phyloP scores from a whole-genome alignment of 2,888 invertebrate species.

The Eupithecia tripunctaria region DNA sequence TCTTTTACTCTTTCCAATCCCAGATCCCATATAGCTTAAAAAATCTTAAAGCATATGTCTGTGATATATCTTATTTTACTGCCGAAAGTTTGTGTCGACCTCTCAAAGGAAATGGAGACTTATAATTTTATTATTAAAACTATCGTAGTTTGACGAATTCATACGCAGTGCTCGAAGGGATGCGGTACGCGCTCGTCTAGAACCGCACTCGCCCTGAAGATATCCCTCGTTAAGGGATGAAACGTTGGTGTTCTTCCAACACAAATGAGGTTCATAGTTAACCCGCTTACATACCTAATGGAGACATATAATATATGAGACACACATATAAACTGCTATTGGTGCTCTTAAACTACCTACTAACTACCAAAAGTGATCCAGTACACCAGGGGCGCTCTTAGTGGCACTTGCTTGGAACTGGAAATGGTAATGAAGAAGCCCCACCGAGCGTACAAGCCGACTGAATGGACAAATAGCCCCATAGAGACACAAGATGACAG shows the following conservation, averaged over 20 bases:
- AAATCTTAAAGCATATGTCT: too few species aligned
- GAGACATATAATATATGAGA: too few species aligned
- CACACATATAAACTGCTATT: not conserved
- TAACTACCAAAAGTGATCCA: not conserved
- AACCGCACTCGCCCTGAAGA: too few species aligned
- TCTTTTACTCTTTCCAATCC: conserved; percentile 48
- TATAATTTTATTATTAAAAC: too few species aligned
- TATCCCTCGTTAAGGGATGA: too few species aligned
- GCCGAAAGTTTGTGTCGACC: not conserved
- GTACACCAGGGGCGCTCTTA: not conserved
- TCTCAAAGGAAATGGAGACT: conserved; percentile 4
- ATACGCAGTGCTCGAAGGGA: too few species aligned
- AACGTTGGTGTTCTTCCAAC: too few species aligned
- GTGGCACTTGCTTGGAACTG: conserved; percentile 21
- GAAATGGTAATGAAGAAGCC: conserved; percentile 26
- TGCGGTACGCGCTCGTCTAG: too few species aligned
- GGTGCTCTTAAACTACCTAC: not conserved
- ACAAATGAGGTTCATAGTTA: too few species aligned
- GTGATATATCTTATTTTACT: conserved; percentile 14
- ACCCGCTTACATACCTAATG: too few species aligned
- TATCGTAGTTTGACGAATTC: too few species aligned
- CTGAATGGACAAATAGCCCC: conserved; percentile 23
- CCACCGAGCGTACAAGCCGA: conserved; percentile 13
- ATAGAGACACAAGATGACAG: conserved; percentile 41
- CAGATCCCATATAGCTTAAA: conserved; percentile 41